phyloP scores from a whole-genome alignment of 2,113 vertebrate genomes.

The Chaetodon auriga region DNA sequence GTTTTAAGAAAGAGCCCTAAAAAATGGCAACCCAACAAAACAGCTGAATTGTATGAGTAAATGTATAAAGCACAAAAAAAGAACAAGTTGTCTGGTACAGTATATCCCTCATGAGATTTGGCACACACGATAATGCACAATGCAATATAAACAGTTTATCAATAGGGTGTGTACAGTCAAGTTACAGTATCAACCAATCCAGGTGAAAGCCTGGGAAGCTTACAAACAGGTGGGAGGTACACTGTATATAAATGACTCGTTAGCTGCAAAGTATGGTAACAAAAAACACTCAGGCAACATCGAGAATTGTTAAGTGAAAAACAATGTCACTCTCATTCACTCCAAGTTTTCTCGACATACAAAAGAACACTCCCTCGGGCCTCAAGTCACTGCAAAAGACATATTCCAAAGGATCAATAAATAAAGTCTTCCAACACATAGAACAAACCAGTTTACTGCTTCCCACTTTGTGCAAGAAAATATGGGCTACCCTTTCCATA shows the following conservation, averaged over 20 bases:
- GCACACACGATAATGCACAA: constrained; percentile 85
- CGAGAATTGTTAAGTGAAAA: constrained; percentile 73
- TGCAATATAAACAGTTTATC: constrained; percentile 82
- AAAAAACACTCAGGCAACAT: constrained; percentile 84
- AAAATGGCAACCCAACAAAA: constrained; percentile 81
- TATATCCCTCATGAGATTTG: constrained; percentile 82
- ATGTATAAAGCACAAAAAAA: constrained; percentile 81
- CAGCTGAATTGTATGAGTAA: constrained; percentile 72
- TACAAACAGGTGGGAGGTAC: constrained; percentile 82
- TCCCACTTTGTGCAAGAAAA: constrained; percentile 83
- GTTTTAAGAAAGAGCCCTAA: constrained; percentile 85
- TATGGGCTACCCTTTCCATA: constrained; percentile 79
- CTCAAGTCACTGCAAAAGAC: constrained; percentile 80
- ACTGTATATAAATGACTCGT: constrained; percentile 78
- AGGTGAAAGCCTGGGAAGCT: constrained; percentile 81
- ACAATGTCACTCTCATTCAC: constrained; percentile 70
- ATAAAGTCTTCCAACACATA: constrained; percentile 79
- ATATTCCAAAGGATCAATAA: constrained; percentile 81
- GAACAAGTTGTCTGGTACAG: constrained; percentile 67
- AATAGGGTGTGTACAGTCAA: constrained; percentile 81
- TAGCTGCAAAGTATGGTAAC: constrained; percentile 82
- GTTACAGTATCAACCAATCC: constrained; percentile 82
- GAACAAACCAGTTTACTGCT: constrained; percentile 70
- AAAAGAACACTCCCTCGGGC: constrained; percentile 75
- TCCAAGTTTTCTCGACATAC: constrained; percentile 70